Evolutionary conservation across 2,888 invertebrate species (phyloP).

Genomic region (Apeira syringaria): DNA sequence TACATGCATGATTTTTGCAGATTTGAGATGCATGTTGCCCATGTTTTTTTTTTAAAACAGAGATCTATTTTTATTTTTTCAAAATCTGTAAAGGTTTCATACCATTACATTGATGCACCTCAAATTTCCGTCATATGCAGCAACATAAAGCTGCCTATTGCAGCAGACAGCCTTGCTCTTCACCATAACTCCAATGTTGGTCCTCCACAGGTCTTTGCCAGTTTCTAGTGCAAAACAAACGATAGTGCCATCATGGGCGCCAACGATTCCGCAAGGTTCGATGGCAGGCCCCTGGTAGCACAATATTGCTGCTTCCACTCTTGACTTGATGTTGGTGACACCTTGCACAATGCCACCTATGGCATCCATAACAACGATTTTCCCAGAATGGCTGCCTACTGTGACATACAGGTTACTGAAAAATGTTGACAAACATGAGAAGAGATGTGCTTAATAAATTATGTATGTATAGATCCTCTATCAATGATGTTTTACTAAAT

Average conservation of each 20-base stretch:
- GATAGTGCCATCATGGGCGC: conserved; percentile 90
- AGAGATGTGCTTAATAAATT: too few species aligned
- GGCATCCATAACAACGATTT: conserved; percentile 84
- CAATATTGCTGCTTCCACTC: conserved; percentile 88
- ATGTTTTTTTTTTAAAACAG: too few species aligned
- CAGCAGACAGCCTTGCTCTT: conserved; percentile 82
- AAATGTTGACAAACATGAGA: too few species aligned
- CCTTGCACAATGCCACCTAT: conserved; percentile 77
- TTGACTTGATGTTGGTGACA: conserved; percentile 81
- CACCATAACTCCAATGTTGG: conserved; percentile 84
- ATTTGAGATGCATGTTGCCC: too few species aligned
- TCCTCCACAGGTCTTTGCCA: conserved; percentile 85
- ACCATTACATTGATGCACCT: conserved; percentile 84
- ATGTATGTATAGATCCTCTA: too few species aligned
- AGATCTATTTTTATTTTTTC: too few species aligned
- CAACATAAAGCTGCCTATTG: conserved; percentile 82
- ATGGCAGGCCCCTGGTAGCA: conserved; percentile 49
- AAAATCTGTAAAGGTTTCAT: conserved; percentile 30
- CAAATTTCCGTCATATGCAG: conserved; percentile 88
- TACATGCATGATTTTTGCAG: too few species aligned
- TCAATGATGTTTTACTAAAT: too few species aligned
- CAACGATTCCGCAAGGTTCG: conserved; percentile 84
- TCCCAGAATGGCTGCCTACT: conserved; percentile 87
- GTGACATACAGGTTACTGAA: conserved; percentile 66
- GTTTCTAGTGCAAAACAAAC: conserved; percentile 85